These are phyloP conservation scores for Syrrhaptes paradoxus DNA, from an alignment of 2,113 vertebrate species.

Conservation along the genomic window DNA sequence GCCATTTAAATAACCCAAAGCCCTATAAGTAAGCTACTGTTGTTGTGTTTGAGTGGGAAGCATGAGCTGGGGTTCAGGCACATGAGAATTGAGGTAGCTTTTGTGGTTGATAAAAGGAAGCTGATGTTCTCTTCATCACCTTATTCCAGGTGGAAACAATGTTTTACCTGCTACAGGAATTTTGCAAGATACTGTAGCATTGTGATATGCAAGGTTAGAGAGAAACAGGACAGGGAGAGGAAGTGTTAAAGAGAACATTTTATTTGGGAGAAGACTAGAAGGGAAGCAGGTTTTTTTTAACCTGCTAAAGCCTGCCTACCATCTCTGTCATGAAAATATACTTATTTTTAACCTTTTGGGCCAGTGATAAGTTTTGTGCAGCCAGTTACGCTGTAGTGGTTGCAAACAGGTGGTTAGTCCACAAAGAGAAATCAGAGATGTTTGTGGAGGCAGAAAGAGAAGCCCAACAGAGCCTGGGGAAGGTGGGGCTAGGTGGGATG, in stretches of 20 bases:
- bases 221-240: not conserved
- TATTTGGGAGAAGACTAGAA: not conserved
- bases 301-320: fast-evolving
- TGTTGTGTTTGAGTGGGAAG: slow-evolving; percentile 18
- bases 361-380: not conserved
- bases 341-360: not conserved
- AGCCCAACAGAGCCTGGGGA: not conserved
- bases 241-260: not conserved
- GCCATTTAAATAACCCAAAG: not conserved
- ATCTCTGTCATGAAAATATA: not conserved
- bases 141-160: not conserved
- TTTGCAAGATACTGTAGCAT: not conserved
- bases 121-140: not conserved
- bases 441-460: not conserved
- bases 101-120: not conserved
- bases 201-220: not conserved
- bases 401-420: not conserved
- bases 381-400: not conserved
- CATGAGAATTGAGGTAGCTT: not conserved
- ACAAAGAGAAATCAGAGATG: not conserved
- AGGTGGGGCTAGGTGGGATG: not conserved
- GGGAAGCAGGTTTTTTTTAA: not conserved
- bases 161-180: not conserved
- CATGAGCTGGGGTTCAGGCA: not conserved
- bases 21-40: not conserved